These are phyloP conservation scores for Battus philenor DNA, from an alignment of 1,140 invertebrate genomes.

Conservation along the genomic window DNA sequence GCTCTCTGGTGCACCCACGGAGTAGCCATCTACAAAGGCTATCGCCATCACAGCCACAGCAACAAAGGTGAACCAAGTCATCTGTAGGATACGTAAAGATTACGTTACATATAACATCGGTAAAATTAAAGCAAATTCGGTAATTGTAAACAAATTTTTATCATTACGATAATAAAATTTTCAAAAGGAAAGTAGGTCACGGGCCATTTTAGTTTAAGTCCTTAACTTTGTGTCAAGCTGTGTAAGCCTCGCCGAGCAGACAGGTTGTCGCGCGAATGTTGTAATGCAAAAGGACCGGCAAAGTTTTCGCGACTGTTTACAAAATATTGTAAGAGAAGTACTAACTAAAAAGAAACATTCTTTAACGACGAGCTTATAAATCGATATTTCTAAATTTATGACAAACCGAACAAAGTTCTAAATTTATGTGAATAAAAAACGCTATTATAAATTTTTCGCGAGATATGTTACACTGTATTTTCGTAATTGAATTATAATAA, in stretches of 20 bases:
- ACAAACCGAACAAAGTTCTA: no score
- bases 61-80: conserved; percentile 41
- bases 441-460: no score
- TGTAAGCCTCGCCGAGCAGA: conserved; percentile 33
- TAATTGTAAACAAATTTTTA: no score
- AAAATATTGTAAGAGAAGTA: conserved; percentile 37
- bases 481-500: no score
- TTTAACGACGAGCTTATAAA: no score
- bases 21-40: conserved; percentile 48
- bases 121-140: no score
- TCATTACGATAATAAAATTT: no score
- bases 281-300: conserved; percentile 33
- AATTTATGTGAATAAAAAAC: no score
- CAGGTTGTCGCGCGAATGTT: conserved; percentile 38
- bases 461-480: no score
- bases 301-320: conserved; percentile 35
- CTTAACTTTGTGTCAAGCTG: conserved; percentile 39
- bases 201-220: conserved; percentile 51
- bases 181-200: conserved; percentile 47
- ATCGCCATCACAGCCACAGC: conserved; percentile 34
- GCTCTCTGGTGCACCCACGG: conserved; percentile 65
- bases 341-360: no score
- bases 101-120: no score
- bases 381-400: no score
- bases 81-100: conserved; percentile 21